phyloP scores from a whole-genome alignment of 2,797 vertebrate species.

The Steatocranus sp. region DNA sequence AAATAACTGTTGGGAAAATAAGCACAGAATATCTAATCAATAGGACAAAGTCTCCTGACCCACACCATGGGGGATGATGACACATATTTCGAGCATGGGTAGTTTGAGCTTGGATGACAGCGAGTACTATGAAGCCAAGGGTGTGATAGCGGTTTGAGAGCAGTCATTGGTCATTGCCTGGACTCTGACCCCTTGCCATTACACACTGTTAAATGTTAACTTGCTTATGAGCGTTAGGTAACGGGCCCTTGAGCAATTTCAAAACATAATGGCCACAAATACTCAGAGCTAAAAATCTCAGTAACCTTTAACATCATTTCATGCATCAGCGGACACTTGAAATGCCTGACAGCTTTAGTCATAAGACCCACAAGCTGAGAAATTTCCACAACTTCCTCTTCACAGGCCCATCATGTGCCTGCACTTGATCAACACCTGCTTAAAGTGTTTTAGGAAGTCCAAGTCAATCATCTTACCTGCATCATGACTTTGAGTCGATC shows the following conservation, averaged over 20 bases:
- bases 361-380: accelerated
- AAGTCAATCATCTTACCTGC: conserved; percentile 78
- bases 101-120: background rate
- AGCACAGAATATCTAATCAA: background rate
- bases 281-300: background rate
- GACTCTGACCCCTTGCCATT: background rate
- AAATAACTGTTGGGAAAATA: background rate
- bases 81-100: background rate
- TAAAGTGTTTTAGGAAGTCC: background rate
- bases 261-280: background rate
- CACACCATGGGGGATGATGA: background rate
- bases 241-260: background rate
- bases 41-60: conserved; percentile 18
- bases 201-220: conserved; percentile 48
- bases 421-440: background rate
- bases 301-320: accelerated
- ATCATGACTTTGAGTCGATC: conserved; percentile 95
- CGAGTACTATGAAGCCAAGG: background rate
- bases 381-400: background rate
- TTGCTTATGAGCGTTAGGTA: background rate
- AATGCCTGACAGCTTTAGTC: background rate
- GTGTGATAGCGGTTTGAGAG: background rate
- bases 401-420: background rate
- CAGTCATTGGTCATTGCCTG: conserved; percentile 5
- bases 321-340: accelerated